Evolutionary conservation across 1,140 invertebrate genomes (phyloP), one percentile per base, ranked within the genome.

Genomic region (Camponotus floridanus): DNA sequence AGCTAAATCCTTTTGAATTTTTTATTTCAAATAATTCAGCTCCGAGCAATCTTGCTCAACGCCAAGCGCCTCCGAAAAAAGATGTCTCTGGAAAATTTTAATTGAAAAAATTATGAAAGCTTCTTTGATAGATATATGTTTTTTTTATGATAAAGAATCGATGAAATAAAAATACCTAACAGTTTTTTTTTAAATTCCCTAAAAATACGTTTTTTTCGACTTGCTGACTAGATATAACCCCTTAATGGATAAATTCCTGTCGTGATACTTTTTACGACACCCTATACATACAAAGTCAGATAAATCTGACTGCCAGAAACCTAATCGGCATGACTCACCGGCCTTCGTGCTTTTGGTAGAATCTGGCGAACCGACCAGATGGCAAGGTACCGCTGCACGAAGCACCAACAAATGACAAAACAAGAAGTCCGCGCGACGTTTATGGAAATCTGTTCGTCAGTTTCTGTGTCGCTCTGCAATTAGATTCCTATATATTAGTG

Each of bases 241-340:
- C 9, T 39, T n/a, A 5, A 11, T 26, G 33, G 4, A 59, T n/a
- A 39, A 65, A 65, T 33, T 39, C 15, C 11, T 7, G 0, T 62
- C 36, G 55, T 1, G 18, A 74, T 64, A 39, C 9, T 62, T 13
- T 39, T 57, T 51, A 15, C 15, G 71, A 70, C 64, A 70, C 57
- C 15, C 51, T 71, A 18, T 59, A 70, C 6, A 55, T n/a, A 71
- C 21, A 51, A 51, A 51, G 48, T 15, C 42, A 9, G 21, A 78
- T 81, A 88, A 89, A 86, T 89, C 57, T 6, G 71, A 61, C 68
- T 84, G 42, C 74, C 78, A 79, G 85, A 87, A 87, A 80, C 55
- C 31, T 18, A 48, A 89, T 57, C 73, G 78, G 31, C 48, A 68
- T 89, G 88, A 89, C 68, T 89, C 88, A 89, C 48, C 48, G 13